These are phyloP conservation scores for Zoanthus sociatus DNA, from an alignment of 92 coral and sea anemone species.

Conservation along the genomic window DNA sequence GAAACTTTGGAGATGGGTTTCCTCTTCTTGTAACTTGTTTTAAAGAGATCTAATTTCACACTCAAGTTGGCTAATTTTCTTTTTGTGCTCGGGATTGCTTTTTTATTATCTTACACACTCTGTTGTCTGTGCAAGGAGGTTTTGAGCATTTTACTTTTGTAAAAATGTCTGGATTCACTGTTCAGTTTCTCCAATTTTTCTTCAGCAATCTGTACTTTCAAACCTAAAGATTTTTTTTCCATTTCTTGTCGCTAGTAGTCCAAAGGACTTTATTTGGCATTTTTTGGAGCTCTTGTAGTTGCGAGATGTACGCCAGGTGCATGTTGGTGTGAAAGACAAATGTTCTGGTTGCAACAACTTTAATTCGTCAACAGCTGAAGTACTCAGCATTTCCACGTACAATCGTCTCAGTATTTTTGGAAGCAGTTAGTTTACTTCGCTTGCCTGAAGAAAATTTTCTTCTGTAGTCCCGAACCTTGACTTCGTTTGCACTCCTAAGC, in stretches of 20 bases:
- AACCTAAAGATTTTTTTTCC: background rate
- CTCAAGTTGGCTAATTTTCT: too few species aligned
- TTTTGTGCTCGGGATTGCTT: too few species aligned
- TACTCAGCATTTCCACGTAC: background rate
- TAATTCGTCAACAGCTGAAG: too few species aligned
- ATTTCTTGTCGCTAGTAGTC: constrained; percentile 44
- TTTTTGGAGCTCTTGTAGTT: constrained; percentile 28
- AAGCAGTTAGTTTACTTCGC: constrained; percentile 49
- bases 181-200: background rate
- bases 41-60: too few species aligned
- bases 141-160: too few species aligned
- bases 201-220: background rate
- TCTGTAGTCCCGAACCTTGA: constrained; percentile 49
- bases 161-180: background rate
- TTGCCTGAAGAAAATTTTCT: constrained; percentile 8
- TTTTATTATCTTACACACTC: too few species aligned
- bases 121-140: too few species aligned
- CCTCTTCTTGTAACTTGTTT: too few species aligned
- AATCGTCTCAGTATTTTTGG: constrained; percentile 30
- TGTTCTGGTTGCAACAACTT: background rate
- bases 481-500: constrained; percentile 59
- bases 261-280: constrained; percentile 43
- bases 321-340: constrained; percentile 55
- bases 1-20: too few species aligned
- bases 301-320: constrained; percentile 27